Conservation (phyloP, 1,140 invertebrate species). For the Halictus rubicundus region DNA sequence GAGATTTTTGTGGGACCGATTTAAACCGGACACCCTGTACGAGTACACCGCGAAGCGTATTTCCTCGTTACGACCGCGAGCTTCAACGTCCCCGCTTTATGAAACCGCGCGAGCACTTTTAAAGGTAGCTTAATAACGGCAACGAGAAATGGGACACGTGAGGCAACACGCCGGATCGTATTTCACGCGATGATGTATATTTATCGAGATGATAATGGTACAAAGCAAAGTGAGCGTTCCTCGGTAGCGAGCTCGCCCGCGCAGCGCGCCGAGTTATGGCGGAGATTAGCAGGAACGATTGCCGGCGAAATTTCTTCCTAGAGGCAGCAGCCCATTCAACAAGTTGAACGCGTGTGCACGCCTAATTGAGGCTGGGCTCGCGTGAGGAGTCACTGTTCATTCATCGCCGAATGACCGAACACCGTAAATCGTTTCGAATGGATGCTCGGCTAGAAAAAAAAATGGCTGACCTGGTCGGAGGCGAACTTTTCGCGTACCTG, state of each 20-base stretch:
- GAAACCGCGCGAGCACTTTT: neutral
- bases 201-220: neutral
- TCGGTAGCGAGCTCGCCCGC: neutral
- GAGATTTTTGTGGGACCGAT: no score
- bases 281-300: neutral
- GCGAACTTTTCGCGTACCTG: no score
- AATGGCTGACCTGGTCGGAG: no score
- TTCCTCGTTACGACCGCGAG: neutral
- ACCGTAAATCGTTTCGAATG: neutral
- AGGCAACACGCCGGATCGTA: neutral
- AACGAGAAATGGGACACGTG: neutral
- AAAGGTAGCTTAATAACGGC: neutral
- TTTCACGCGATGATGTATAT: conserved; percentile 8
- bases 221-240: neutral
- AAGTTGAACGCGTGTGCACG: neutral
- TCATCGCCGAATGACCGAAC: neutral
- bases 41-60: neutral
- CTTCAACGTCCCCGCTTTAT: neutral
- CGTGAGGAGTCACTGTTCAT: conserved; percentile 2
- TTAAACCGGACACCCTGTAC: neutral
- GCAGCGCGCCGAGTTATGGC: neutral
- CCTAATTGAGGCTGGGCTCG: neutral
- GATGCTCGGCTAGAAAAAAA: no score
- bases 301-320: neutral
- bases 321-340: neutral